Evolutionary conservation across 2,888 invertebrate species (phyloP).

Genomic region (Schizaphis graminum): DNA sequence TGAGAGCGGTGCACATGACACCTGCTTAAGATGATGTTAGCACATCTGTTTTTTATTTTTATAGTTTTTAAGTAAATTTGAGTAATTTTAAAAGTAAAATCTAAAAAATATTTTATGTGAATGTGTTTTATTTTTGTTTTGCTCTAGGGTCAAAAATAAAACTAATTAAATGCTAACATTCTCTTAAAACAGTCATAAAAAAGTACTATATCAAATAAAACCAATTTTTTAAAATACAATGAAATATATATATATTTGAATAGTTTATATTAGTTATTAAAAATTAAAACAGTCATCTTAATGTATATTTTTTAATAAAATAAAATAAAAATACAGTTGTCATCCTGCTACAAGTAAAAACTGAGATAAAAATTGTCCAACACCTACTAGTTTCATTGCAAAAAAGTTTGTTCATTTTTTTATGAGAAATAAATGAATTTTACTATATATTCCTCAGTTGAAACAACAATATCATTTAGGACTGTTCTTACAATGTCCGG

Average conservation of each 20-base stretch:
- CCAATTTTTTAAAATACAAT: neutral
- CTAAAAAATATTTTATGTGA: neutral
- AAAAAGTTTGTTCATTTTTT: neutral
- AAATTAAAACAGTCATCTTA: neutral
- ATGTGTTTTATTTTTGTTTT: neutral
- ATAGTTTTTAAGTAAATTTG: neutral
- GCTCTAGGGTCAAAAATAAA: neutral
- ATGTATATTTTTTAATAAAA: neutral
- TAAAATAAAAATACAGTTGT: neutral
- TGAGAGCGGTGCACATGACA: too few relatives aligned
- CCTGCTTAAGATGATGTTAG: neutral
- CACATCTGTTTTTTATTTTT: neutral
- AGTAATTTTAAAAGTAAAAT: neutral
- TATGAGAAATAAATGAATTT: conserved; percentile 4
- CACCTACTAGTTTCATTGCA: conserved; percentile 2
- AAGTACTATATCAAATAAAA: neutral
- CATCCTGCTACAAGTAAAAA: conserved; percentile 15
- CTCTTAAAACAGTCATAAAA: neutral
- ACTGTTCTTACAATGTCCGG: too few relatives aligned
- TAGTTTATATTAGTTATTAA: neutral
- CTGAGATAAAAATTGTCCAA: conserved; percentile 26
- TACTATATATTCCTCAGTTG: neutral
- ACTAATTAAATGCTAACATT: neutral
- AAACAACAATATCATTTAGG: conserved; percentile 7
- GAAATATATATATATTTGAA: neutral